These are phyloP conservation scores for Syrmaticus mikado DNA, from an alignment of 2,113 vertebrate genomes.

Conservation along the genomic window DNA sequence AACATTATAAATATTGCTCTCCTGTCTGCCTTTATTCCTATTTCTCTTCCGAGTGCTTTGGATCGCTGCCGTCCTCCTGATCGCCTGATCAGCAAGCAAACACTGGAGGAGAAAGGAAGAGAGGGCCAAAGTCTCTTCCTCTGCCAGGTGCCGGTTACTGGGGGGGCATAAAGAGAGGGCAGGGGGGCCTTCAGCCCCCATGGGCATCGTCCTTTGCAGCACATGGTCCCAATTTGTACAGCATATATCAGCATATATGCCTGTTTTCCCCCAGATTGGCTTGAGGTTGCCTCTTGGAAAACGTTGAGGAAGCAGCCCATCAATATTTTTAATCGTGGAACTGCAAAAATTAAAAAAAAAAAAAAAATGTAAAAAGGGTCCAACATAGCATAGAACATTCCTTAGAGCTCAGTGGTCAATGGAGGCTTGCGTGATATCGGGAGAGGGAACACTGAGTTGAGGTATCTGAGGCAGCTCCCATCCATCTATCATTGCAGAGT, in stretches of 20 bases:
- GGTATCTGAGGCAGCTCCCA: not conserved
- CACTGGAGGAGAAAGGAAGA: not conserved
- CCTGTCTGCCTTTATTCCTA: not conserved
- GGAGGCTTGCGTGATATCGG: rapidly evolving
- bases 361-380: too few relatives aligned
- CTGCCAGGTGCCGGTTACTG: not conserved
- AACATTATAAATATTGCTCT: conserved; percentile 14
- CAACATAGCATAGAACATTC: not conserved
- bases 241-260: not conserved
- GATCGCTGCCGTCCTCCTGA: not conserved
- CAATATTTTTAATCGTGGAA: not conserved
- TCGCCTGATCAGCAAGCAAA: not conserved
- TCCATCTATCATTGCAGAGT: not conserved
- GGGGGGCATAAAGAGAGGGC: not conserved
- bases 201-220: not conserved
- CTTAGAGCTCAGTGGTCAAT: not conserved
- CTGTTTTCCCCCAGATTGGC: not conserved
- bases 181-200: not conserved
- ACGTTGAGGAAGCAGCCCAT: not conserved
- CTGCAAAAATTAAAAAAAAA: not conserved
- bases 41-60: conserved; percentile 29
- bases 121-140: not conserved
- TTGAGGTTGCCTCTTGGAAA: not conserved
- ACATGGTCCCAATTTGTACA: rapidly evolving
- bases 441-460: rapidly evolving